Evolutionary conservation across 2,113 vertebrate species (phyloP).

Genomic region (Labeo catla): DNA sequence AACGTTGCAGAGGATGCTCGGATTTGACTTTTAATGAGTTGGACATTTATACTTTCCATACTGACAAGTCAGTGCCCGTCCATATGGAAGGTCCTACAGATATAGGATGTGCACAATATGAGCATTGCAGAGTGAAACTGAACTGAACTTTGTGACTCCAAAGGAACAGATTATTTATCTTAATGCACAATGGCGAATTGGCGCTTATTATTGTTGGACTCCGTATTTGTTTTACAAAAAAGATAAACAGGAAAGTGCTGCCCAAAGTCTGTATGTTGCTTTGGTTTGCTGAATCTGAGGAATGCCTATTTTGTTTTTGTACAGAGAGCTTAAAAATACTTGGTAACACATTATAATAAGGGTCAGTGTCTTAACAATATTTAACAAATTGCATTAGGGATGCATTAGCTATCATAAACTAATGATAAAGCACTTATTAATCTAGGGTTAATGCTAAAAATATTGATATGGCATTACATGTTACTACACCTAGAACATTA

Average conservation of each 20-base stretch:
- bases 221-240: conserved; percentile 20
- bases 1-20: conserved; percentile 3
- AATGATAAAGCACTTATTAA: background rate
- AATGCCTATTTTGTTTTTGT: conserved; percentile 9
- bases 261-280: conserved; percentile 11
- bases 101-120: background rate
- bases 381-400: background rate
- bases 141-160: background rate
- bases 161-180: conserved; percentile 7
- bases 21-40: conserved; percentile 31
- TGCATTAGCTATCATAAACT: background rate
- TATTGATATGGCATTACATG: background rate
- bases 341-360: conserved; percentile 8
- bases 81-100: conserved; percentile 5
- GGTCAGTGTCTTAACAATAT: background rate
- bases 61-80: background rate
- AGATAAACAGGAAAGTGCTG: conserved; percentile 1
- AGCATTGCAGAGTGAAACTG: background rate
- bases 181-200: conserved; percentile 30
- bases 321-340: conserved; percentile 6
- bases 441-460: background rate
- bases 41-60: conserved; percentile 22
- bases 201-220: conserved; percentile 1
- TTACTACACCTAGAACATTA: background rate
- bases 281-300: background rate